phyloP scores from a whole-genome alignment of 1,140 invertebrate species.

The Drosophila tristis region DNA sequence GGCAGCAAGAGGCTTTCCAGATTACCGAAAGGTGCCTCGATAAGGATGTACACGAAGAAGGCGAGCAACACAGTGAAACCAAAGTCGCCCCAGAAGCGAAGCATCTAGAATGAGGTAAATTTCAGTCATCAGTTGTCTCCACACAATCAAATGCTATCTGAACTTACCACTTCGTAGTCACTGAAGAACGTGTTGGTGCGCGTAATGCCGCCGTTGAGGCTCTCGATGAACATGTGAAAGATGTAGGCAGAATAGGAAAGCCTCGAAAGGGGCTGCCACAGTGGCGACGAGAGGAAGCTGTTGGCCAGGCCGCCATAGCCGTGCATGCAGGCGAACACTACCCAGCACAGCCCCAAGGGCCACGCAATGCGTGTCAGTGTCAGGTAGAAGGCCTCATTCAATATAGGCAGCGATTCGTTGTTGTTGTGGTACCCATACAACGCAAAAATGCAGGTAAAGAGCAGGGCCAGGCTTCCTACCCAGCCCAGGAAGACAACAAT shows the following conservation, averaged over 20 bases:
- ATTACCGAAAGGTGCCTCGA: conserved; percentile 61
- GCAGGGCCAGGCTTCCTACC: conserved; percentile 48
- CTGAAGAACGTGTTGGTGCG: conserved; percentile 63
- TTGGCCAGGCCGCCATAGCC: conserved; percentile 87
- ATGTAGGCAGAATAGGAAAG: conserved; percentile 86
- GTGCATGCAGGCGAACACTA: conserved; percentile 88
- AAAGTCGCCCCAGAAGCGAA: conserved; percentile 65
- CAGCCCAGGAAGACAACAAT: conserved; percentile 24
- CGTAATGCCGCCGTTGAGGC: conserved; percentile 28
- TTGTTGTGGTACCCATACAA: conserved; percentile 48
- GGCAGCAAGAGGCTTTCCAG: conserved; percentile 46
- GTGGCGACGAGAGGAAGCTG: conserved; percentile 83
- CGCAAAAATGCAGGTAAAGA: conserved; percentile 62
- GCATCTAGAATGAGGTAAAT: conserved; percentile 30
- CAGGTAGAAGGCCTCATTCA: conserved; percentile 87
- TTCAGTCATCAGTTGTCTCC: not conserved
- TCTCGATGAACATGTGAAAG: conserved; percentile 81
- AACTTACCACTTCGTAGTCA: conserved; percentile 70
- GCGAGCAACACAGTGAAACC: conserved; percentile 59
- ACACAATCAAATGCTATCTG: not conserved
- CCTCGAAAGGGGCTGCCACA: conserved; percentile 85
- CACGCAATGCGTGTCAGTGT: conserved; percentile 87
- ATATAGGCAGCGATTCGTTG: conserved; percentile 25
- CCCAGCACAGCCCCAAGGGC: conserved; percentile 87
- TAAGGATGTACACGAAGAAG: conserved; percentile 41